phyloP scores from a whole-genome alignment of 2,113 vertebrate species.

The Donacobius atricapilla region DNA sequence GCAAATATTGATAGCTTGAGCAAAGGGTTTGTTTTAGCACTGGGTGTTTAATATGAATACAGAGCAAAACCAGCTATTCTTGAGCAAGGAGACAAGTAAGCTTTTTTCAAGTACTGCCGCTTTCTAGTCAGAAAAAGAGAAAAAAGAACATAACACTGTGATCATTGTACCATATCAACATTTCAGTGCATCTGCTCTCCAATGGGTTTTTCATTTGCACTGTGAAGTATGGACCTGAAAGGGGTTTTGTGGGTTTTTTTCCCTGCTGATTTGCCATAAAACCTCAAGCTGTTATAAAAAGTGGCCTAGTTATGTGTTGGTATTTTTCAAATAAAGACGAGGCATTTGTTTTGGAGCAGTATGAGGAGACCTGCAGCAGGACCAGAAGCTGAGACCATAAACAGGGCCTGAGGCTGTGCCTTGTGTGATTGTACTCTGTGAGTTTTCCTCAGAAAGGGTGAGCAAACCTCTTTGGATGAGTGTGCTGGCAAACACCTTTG shows the following conservation, averaged over 20 bases:
- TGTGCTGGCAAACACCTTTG: background rate
- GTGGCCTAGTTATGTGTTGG: background rate
- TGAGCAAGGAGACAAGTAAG: background rate
- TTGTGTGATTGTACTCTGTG: background rate
- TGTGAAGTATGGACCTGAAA: background rate
- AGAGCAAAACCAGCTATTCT: background rate
- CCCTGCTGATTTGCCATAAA: background rate
- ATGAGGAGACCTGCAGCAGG: background rate
- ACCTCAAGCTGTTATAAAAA: background rate
- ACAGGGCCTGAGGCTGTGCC: background rate
- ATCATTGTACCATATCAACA: background rate
- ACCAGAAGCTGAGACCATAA: background rate
- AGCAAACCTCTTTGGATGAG: background rate
- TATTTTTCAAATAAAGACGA: background rate
- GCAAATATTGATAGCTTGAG: background rate
- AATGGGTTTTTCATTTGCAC: background rate
- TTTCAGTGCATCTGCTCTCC: background rate
- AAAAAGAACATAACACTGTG: background rate
- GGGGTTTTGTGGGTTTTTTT: background rate
- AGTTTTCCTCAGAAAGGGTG: background rate
- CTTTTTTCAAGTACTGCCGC: background rate
- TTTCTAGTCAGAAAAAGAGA: background rate
- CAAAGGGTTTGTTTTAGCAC: background rate
- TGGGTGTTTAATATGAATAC: background rate
- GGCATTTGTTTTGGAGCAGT: background rate